Conservation (phyloP, 2,113 vertebrate genomes). For the Trogon melanurus region DNA sequence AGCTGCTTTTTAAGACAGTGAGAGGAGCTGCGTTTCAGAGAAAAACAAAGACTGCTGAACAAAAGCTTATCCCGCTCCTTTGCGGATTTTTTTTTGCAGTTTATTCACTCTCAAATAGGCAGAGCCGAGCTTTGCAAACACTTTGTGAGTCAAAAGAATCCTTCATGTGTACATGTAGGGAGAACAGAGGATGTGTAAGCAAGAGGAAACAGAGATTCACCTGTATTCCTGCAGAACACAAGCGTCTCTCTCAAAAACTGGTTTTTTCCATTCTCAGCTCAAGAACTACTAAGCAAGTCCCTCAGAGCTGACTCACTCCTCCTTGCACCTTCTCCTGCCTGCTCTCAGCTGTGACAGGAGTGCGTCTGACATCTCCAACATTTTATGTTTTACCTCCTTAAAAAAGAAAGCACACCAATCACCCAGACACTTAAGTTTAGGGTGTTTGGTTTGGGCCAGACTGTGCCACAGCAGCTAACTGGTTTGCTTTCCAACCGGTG, state of each 20-base stretch:
- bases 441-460: neutral
- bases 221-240: neutral
- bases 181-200: neutral
- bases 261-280: neutral
- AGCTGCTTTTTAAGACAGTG: neutral
- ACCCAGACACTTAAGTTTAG: neutral
- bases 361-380: neutral
- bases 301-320: neutral
- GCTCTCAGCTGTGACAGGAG: neutral
- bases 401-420: neutral
- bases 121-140: neutral
- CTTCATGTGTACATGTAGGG: neutral
- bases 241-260: neutral
- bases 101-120: neutral
- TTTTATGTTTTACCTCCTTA: neutral
- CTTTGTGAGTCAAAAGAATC: neutral
- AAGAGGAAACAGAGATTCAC: neutral
- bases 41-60: neutral
- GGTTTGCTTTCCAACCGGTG: neutral
- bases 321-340: neutral
- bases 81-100: neutral
- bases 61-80: neutral
- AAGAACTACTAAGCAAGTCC: neutral
- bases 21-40: neutral
- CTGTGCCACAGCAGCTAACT: neutral